A percentile compares a stretch with the other conserved stretches of the same genome.
phyloP scores from a whole-genome alignment of 2,888 invertebrate species.

The Caenorhabditis sp. region DNA sequence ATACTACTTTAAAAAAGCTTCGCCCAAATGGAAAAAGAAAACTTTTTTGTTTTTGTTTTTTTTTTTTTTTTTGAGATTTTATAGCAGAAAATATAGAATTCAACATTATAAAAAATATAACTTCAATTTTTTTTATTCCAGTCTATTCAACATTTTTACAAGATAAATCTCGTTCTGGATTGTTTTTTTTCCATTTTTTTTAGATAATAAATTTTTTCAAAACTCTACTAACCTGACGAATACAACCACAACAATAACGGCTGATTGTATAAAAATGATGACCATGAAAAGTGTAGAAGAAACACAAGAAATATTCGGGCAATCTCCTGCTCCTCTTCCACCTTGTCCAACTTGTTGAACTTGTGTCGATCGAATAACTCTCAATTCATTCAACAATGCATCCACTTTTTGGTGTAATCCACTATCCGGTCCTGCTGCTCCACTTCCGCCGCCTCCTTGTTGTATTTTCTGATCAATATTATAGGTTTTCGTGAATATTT shows the following conservation, averaged over 20 bases:
- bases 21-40: no score
- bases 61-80: no score
- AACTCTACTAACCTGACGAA: background rate
- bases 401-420: conserved; percentile 54
- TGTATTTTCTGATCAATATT: conserved; percentile 66
- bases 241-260: conserved; percentile 61
- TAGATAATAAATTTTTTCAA: no score
- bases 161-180: no score
- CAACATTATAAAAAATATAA: no score
- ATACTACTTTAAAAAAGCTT: no score
- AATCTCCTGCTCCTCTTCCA: conserved; percentile 19
- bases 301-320: conserved; percentile 51
- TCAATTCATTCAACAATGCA: conserved; percentile 45
- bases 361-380: conserved; percentile 50
- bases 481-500: conserved; percentile 67
- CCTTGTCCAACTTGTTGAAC: conserved; percentile 35
- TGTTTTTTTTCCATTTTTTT: no score
- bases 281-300: conserved; percentile 60
- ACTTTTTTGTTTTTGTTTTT: no score
- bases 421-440: conserved; percentile 40
- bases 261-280: conserved; percentile 58
- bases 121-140: no score
- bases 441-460: conserved; percentile 25
- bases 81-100: no score
- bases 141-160: no score